Conservation (phyloP, 1,140 invertebrate genomes). For the Cheumatopsyche charites region DNA sequence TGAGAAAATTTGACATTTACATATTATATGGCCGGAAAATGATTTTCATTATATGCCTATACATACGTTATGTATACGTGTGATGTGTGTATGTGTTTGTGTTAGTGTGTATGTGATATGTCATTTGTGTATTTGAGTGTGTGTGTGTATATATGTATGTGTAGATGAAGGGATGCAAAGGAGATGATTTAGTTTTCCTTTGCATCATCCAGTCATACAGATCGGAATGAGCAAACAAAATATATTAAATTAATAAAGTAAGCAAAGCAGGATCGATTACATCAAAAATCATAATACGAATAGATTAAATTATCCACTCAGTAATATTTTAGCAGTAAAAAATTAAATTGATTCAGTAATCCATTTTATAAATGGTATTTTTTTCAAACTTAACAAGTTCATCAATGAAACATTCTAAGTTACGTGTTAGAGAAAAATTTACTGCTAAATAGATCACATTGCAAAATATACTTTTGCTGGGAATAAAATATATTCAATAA, state of each 20-base stretch:
- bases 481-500: slow-evolving; percentile 80
- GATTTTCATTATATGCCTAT: slow-evolving; percentile 22
- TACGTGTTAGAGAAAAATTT: slow-evolving; percentile 65
- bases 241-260: slow-evolving; percentile 51
- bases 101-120: not conserved
- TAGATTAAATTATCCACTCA: slow-evolving; percentile 53
- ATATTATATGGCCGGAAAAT: slow-evolving; percentile 43
- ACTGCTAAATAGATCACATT: slow-evolving; percentile 82
- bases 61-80: slow-evolving; percentile 4
- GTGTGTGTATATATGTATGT: slow-evolving; percentile 1
- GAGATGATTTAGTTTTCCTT: not conserved
- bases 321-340: slow-evolving; percentile 66
- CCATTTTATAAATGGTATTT: slow-evolving; percentile 54
- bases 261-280: slow-evolving; percentile 62
- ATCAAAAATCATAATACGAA: slow-evolving; percentile 52
- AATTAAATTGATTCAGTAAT: slow-evolving; percentile 56
- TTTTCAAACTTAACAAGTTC: slow-evolving; percentile 59
- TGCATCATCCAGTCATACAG: slow-evolving; percentile 1
- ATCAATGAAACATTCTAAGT: slow-evolving; percentile 54
- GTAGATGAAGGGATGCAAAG: not conserved
- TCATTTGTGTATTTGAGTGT: not conserved
- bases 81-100: not conserved
- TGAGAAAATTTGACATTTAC: slow-evolving; percentile 38
- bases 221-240: slow-evolving; percentile 49
- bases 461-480: slow-evolving; percentile 76